These are phyloP conservation scores for Argyresthia goedartella DNA, from an alignment of 2,888 invertebrate genomes.

Conservation along the genomic window DNA sequence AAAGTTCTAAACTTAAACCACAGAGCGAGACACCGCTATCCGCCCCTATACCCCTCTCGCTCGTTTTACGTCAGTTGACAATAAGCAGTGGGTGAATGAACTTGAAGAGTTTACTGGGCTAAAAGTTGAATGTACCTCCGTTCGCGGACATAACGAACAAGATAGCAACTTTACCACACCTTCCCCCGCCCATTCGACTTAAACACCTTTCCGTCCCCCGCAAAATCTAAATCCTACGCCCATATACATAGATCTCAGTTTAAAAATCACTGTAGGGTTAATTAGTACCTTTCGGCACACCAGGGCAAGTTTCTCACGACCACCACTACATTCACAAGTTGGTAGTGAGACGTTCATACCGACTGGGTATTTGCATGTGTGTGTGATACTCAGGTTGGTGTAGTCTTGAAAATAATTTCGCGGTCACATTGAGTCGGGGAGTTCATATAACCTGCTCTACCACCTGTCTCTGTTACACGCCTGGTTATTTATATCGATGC, in stretches of 20 bases:
- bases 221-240: conserved; percentile 21
- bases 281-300: conserved; percentile 30
- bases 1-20: conserved; percentile 58
- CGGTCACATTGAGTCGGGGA: conserved; percentile 63
- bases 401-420: conserved; percentile 72
- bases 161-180: conserved; percentile 66
- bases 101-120: conserved; percentile 70
- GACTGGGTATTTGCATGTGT: conserved; percentile 32
- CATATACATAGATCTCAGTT: conserved; percentile 26
- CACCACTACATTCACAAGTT: conserved; percentile 49
- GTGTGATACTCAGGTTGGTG: conserved; percentile 52
- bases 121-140: conserved; percentile 71
- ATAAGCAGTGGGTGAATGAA: conserved; percentile 68
- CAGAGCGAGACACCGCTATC: conserved; percentile 44
- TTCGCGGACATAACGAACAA: conserved; percentile 71
- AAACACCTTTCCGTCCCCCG: conserved; percentile 34
- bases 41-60: conserved; percentile 36
- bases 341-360: conserved; percentile 55
- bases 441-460: conserved; percentile 59
- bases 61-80: conserved; percentile 67
- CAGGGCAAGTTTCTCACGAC: conserved; percentile 64
- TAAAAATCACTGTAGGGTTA: conserved; percentile 17
- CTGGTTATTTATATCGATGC: conserved; percentile 68
- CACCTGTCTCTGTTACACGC: conserved; percentile 66
- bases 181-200: conserved; percentile 23